Evolutionary conservation across 2,797 vertebrate species (phyloP).

Genomic region (Harpagifer antarcticus): DNA sequence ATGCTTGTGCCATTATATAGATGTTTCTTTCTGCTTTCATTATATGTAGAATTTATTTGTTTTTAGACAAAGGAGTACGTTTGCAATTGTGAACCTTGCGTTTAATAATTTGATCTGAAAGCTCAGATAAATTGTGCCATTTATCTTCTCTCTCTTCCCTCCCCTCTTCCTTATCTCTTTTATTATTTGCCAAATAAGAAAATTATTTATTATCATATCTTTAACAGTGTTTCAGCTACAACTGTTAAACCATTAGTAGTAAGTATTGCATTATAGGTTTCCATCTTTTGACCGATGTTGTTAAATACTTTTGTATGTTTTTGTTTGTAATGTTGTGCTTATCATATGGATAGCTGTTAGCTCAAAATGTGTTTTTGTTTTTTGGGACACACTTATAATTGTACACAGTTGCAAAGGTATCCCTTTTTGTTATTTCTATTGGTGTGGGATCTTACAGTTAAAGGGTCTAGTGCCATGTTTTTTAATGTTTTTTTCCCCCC

Average conservation of each 20-base stretch:
- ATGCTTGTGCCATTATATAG: slow-evolving; percentile 82
- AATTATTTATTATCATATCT: slow-evolving; percentile 62
- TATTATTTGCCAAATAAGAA: slow-evolving; percentile 76
- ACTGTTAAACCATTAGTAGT: slow-evolving; percentile 59
- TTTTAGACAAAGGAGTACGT: slow-evolving; percentile 70
- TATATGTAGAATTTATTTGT: slow-evolving; percentile 74
- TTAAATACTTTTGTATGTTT: slow-evolving; percentile 46
- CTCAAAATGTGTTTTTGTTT: slow-evolving; percentile 4
- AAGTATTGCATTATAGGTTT: slow-evolving; percentile 54
- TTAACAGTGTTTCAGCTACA: slow-evolving; percentile 52
- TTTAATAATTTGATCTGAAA: slow-evolving; percentile 62
- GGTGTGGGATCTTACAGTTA: slow-evolving; percentile 55
- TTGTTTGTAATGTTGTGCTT: slow-evolving; percentile 44
- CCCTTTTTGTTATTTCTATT: slow-evolving; percentile 54
- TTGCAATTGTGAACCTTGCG: slow-evolving; percentile 74
- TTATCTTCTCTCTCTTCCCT: slow-evolving; percentile 39
- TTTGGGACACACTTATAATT: slow-evolving; percentile 38
- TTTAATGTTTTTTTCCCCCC: slow-evolving; percentile 8
- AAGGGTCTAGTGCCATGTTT: slow-evolving; percentile 71
- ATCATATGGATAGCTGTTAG: slow-evolving; percentile 41
- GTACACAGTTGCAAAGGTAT: slow-evolving; percentile 71
- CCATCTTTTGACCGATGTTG: slow-evolving; percentile 57
- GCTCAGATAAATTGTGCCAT: slow-evolving; percentile 73
- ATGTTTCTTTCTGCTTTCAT: slow-evolving; percentile 75
- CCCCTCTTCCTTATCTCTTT: slow-evolving; percentile 22